Evolutionary conservation across 1,140 invertebrate species (phyloP).

Genomic region (Lordiphosa stackelbergi): DNA sequence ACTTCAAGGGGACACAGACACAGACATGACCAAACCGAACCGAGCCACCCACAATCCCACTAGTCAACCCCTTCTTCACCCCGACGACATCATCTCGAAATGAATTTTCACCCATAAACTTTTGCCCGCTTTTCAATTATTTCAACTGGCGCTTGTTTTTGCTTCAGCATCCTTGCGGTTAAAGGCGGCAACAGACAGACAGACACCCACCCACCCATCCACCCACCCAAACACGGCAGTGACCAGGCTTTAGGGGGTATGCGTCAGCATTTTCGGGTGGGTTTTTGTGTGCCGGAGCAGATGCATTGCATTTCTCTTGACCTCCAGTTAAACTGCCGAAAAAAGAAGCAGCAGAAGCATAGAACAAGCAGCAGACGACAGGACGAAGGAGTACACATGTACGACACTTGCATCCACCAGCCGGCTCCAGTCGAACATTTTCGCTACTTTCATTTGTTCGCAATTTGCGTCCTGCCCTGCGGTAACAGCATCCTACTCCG

Average conservation of each 20-base stretch:
- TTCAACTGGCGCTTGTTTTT: slow-evolving; percentile 44
- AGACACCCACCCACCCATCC: slow-evolving; percentile 29
- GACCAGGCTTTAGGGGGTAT: slow-evolving; percentile 18
- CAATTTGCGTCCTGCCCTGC: slow-evolving; percentile 70
- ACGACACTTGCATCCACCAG: slow-evolving; percentile 14
- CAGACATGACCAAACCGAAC: too few species aligned
- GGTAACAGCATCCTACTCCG: slow-evolving; percentile 31
- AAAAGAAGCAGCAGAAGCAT: slow-evolving; percentile 44
- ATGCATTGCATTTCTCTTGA: slow-evolving; percentile 61
- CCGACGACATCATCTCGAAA: slow-evolving; percentile 7
- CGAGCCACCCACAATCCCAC: background rate
- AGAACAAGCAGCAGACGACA: slow-evolving; percentile 2
- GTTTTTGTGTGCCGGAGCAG: slow-evolving; percentile 12
- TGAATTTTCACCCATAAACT: slow-evolving; percentile 48
- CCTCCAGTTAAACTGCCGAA: slow-evolving; percentile 61
- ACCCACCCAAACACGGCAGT: slow-evolving; percentile 24
- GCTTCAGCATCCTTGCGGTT: slow-evolving; percentile 34
- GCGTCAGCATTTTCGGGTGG: slow-evolving; percentile 39
- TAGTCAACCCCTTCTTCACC: background rate
- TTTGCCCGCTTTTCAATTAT: slow-evolving; percentile 60
- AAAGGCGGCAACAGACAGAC: slow-evolving; percentile 15
- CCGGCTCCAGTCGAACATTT: slow-evolving; percentile 48
- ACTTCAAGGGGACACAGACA: too few species aligned
- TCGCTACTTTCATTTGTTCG: slow-evolving; percentile 73
- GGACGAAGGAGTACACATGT: slow-evolving; percentile 39